Base-by-base conservation (phyloP, 2,113 vertebrate species). In the Labrus mixtus region DNA sequence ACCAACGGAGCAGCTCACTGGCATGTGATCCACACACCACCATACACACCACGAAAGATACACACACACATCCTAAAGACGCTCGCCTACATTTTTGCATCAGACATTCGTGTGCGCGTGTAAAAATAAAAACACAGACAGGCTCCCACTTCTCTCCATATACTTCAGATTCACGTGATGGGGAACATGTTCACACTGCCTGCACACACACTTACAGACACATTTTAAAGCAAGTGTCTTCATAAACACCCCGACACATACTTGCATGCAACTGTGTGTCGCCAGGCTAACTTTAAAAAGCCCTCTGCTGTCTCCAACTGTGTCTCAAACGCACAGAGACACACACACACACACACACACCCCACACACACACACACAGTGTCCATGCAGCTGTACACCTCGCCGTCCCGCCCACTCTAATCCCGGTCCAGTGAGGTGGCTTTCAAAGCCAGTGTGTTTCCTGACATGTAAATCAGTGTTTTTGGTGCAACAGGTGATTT, bases 401-500 rank as follows among this genome's bases (percentile, higher is more conserved):
- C 65, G 53, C 76, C 5, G 4, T 60, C 61, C 53, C 62, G 53
- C 76, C 46, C 29, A 16, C 53, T 76, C 68, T 48, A 13, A 63
- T 79, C 76, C 41, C 7, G 51, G 46, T 23, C 15, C 46, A 33
- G 23, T 64, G 73, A 64, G 25, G 46, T 65, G 41, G 74, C 72
- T 37, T 72, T 56, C 45, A 23, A 59, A 64, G 36, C 23, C 51
- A 46, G 53, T 48, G 60, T 57, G 82, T 74, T 93, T 93, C 86
- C 92, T 92, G 90, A 37, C 73, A 93, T 92, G 92, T 89, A 93
- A 93, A 93, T 90, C 71, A 53, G n/a, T 10, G 36, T 78, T 20
- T 39, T 70, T 53, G 65, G 54, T 8, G 81, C 85, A 81, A 85
- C 70, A 82, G 78, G 57, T 78, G n/a, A 93, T 93, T 92, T 93